Conservation (phyloP, 2,113 vertebrate species). For the Daubentonia madagascariensis region DNA sequence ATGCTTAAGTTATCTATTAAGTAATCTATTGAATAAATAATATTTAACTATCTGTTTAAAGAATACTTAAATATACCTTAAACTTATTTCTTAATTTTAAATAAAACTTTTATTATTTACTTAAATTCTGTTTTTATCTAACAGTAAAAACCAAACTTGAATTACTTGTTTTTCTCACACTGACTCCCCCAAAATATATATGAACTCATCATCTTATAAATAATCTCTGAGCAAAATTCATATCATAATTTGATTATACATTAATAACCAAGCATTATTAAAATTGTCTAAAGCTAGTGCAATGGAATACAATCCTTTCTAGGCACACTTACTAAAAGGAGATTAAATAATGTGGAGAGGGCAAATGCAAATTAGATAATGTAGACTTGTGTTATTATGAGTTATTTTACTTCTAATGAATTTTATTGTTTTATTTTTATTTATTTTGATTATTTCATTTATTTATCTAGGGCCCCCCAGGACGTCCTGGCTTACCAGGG, state of each 20-base stretch:
- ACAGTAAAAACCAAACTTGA: neutral
- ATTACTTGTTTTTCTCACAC: neutral
- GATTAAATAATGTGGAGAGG: neutral
- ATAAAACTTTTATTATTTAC: neutral
- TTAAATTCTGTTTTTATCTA: neutral
- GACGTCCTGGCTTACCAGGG: constrained; percentile 94
- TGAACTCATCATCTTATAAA: neutral
- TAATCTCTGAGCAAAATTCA: neutral
- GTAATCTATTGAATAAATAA: neutral
- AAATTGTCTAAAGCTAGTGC: neutral
- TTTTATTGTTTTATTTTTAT: neutral
- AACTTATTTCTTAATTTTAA: neutral
- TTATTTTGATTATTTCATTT: neutral
- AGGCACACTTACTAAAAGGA: neutral
- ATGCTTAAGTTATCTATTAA: neutral
- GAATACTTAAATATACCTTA: neutral
- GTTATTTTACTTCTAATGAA: neutral
- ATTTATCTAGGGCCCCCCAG: constrained; percentile 89
- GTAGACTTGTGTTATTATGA: neutral
- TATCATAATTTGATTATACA: neutral
- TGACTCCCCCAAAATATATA: neutral
- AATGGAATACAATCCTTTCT: neutral
- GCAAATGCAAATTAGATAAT: neutral
- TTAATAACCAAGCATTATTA: neutral
- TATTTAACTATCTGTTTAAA: neutral